Percentiles rank a stretch among this genome's conserved stretches.
phyloP scores from a whole-genome alignment of 2,797 vertebrate species.

The Artibeus jamaicensis region DNA sequence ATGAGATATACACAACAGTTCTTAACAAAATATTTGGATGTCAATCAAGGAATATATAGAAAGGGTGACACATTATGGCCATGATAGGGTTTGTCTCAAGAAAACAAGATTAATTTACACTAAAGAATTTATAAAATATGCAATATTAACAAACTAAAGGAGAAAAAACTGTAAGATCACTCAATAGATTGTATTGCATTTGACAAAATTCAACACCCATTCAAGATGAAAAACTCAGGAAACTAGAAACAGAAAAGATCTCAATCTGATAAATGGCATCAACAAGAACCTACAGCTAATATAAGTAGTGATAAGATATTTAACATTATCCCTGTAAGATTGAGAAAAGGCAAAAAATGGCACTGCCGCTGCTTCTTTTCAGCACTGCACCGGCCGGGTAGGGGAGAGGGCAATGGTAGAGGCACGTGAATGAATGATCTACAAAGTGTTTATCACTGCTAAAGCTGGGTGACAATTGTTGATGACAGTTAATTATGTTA shows the following conservation, averaged over 20 bases:
- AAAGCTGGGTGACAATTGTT: background rate
- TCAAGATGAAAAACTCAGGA: background rate
- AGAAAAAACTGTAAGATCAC: background rate
- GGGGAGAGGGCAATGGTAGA: background rate
- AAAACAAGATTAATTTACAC: background rate
- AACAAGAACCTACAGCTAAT: background rate
- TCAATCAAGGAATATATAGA: background rate
- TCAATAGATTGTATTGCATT: background rate
- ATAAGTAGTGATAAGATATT: background rate
- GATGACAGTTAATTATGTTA: background rate
- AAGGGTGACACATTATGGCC: background rate
- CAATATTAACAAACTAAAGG: background rate
- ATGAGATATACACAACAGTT: background rate
- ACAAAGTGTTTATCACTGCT: background rate
- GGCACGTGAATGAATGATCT: background rate
- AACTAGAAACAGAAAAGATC: background rate
- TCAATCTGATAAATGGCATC: background rate
- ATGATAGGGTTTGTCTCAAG: background rate
- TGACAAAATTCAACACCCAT: background rate
- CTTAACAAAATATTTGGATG: slow-evolving; percentile 9
- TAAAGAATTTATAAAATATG: background rate
- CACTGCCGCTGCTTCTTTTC: background rate
- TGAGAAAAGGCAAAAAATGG: background rate
- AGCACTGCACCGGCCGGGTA: background rate
- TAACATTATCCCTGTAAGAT: background rate